These are phyloP conservation scores for Tryphoninae sp. DNA, from an alignment of 2,888 invertebrate species.

Conservation along the genomic window DNA sequence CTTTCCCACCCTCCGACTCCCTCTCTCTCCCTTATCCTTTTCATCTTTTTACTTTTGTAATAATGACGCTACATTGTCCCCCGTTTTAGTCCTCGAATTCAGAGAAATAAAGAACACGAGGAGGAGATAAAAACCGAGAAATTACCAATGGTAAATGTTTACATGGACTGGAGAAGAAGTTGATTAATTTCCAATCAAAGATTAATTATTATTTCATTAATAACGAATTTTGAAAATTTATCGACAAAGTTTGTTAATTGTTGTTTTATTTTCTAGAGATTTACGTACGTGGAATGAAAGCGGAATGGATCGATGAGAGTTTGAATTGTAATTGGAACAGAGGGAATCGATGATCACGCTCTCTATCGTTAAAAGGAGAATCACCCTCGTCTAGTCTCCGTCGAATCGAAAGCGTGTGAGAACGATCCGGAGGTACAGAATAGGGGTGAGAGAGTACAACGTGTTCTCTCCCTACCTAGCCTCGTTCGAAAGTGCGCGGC, in stretches of 20 bases:
- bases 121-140: neutral
- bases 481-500: conserved; percentile 13
- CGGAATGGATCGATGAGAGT: neutral
- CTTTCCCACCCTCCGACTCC: conserved; percentile 6
- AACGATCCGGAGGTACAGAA: neutral
- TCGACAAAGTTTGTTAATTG: neutral
- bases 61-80: conserved; percentile 39
- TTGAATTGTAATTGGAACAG: neutral
- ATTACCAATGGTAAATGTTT: neutral
- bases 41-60: neutral
- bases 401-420: conserved; percentile 11
- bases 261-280: neutral
- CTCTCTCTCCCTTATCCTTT: neutral
- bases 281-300: neutral
- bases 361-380: conserved; percentile 4
- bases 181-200: neutral
- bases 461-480: neutral
- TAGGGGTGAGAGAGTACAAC: neutral
- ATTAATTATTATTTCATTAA: neutral
- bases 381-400: conserved; percentile 8
- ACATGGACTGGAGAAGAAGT: neutral
- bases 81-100: conserved; percentile 8
- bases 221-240: neutral
- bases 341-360: conserved; percentile 31
- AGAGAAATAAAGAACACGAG: neutral